Conservation (phyloP, 2,888 invertebrate species). For the Epinotia bilunana region DNA sequence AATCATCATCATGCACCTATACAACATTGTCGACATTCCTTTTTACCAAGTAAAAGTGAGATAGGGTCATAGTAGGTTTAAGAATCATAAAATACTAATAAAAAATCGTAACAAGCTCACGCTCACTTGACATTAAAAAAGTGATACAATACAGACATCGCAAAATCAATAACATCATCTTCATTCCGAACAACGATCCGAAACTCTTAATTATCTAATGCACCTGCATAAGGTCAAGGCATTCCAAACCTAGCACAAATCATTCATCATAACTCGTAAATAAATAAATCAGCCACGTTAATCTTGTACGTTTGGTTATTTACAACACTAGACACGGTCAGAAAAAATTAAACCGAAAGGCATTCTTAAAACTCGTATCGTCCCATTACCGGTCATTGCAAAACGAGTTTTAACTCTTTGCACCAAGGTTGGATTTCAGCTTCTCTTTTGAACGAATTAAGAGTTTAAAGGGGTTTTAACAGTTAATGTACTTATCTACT, state of each 20-base stretch:
- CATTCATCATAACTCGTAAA: conserved; percentile 73
- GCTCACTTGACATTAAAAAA: neutral
- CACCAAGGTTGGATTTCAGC: neutral
- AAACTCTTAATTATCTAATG: conserved; percentile 33
- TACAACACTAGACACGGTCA: conserved; percentile 74
- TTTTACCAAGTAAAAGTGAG: no score
- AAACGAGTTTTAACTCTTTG: neutral
- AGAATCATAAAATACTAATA: neutral
- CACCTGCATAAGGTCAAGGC: conserved; percentile 51
- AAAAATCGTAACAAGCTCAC: neutral
- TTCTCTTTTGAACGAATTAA: neutral
- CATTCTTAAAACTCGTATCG: neutral
- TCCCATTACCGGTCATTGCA: neutral
- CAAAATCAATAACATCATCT: conserved; percentile 30
- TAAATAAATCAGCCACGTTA: conserved; percentile 77
- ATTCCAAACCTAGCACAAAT: conserved; percentile 48
- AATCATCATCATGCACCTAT: no score
- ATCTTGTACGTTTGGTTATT: conserved; percentile 71
- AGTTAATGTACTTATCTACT: conserved; percentile 64
- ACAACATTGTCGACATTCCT: no score
- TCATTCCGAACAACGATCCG: conserved; percentile 5
- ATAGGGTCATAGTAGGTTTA: no score
- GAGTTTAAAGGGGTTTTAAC: neutral
- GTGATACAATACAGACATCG: conserved; percentile 10
- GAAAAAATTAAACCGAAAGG: conserved; percentile 65